These are phyloP conservation scores for Neolamprologus kungweensis DNA, from an alignment of 2,113 vertebrate species.

Conservation along the genomic window DNA sequence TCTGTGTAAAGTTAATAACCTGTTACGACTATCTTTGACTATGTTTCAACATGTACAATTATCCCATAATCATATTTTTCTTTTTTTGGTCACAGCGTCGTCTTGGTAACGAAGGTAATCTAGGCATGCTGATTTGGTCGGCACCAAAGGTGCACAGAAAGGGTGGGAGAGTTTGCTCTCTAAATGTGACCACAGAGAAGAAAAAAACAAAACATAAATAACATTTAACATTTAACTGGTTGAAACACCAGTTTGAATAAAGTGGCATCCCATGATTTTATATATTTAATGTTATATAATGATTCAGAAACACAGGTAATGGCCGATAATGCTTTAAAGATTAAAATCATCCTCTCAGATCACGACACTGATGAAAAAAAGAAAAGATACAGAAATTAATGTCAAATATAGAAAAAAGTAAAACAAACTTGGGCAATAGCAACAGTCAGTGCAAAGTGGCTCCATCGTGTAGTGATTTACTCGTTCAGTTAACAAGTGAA, in stretches of 20 bases:
- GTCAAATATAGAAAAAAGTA: background rate
- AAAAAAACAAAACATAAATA: background rate
- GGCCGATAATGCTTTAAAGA: background rate
- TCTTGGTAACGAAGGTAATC: fast-evolving
- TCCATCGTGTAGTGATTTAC: fast-evolving
- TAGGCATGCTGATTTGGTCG: background rate
- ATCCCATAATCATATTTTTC: background rate
- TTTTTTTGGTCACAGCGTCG: background rate
- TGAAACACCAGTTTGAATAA: background rate
- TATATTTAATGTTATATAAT: fast-evolving
- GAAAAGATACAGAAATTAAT: background rate
- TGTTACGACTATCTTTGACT: background rate
- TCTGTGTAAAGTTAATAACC: background rate
- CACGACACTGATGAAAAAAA: background rate
- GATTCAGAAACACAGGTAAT: background rate
- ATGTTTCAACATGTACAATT: too few species aligned
- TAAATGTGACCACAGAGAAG: background rate
- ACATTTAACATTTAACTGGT: background rate
- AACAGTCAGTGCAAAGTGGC: fast-evolving
- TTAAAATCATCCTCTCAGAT: background rate
- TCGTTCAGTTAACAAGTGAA: fast-evolving
- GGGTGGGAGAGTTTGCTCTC: fast-evolving
- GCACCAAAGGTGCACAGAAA: background rate
- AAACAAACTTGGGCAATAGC: fast-evolving
- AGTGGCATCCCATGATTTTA: background rate